These are phyloP conservation scores for Scaptomyza reducta DNA, from an alignment of 2,888 invertebrate species.

Conservation along the genomic window DNA sequence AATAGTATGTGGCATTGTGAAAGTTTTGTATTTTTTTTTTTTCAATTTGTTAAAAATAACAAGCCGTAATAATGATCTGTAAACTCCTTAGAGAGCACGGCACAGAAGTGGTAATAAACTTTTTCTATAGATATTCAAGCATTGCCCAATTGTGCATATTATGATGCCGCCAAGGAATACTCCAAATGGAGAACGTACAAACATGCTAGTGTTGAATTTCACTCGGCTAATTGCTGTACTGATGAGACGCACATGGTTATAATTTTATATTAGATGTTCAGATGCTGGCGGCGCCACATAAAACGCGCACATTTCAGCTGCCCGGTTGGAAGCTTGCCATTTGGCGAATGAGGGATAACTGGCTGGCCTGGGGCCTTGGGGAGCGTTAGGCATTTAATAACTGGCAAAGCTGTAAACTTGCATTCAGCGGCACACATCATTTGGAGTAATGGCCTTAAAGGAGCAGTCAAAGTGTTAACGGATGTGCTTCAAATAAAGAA, in stretches of 20 bases:
- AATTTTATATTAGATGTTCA: constrained; percentile 48
- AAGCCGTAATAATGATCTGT: constrained; percentile 22
- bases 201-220: constrained; percentile 73
- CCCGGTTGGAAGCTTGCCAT: neutral
- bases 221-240: constrained; percentile 68
- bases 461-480: constrained; percentile 33
- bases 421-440: constrained; percentile 59
- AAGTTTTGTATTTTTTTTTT: constrained; percentile 1
- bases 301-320: constrained; percentile 40
- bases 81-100: constrained; percentile 38
- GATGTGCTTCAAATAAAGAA: constrained; percentile 52
- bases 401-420: constrained; percentile 59
- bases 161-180: constrained; percentile 42
- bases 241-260: constrained; percentile 67
- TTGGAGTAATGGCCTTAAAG: constrained; percentile 60
- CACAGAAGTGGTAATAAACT: constrained; percentile 43
- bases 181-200: constrained; percentile 70
- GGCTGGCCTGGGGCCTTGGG: constrained; percentile 5
- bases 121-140: constrained; percentile 58
- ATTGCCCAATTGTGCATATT: constrained; percentile 58
- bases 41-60: neutral
- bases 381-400: constrained; percentile 35
- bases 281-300: constrained; percentile 64
- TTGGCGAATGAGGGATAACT: constrained; percentile 5
- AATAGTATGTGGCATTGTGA: constrained; percentile 6